Conservation (phyloP, 2,797 vertebrate species). For the Pseudotriccus pelzelni region DNA sequence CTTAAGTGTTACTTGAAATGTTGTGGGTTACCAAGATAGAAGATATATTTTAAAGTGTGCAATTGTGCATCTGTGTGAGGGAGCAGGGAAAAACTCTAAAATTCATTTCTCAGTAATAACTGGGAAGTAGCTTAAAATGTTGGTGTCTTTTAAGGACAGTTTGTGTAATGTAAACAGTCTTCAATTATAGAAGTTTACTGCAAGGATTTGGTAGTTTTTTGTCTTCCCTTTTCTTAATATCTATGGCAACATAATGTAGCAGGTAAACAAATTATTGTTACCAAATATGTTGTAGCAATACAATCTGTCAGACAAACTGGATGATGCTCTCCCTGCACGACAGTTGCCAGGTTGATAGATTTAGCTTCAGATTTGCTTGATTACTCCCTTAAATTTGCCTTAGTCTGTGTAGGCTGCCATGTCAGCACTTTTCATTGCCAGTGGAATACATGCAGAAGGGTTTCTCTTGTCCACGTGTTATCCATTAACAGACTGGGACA, state of each 20-base stretch:
- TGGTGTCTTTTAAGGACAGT: not conserved
- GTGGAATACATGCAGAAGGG: not conserved
- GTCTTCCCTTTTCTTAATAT: not conserved
- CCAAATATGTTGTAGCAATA: not conserved
- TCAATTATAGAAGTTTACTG: not conserved
- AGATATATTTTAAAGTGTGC: not conserved
- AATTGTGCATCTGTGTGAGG: not conserved
- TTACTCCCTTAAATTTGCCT: not conserved
- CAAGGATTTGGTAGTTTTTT: not conserved
- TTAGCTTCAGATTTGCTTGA: not conserved
- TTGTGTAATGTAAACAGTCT: not conserved
- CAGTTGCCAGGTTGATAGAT: not conserved
- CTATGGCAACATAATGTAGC: not conserved
- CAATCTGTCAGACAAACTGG: not conserved
- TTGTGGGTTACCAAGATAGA: not conserved
- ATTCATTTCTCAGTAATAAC: not conserved
- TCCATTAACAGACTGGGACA: not conserved
- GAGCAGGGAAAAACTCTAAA: not conserved
- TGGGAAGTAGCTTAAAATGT: not conserved
- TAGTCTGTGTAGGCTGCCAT: not conserved
- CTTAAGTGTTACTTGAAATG: not conserved
- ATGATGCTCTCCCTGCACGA: not conserved
- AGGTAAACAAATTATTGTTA: not conserved
- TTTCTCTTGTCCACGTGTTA: not conserved
- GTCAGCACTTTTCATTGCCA: not conserved